These are phyloP conservation scores for Hyposoter dolosus DNA, from an alignment of 2,888 invertebrate genomes.

Conservation along the genomic window DNA sequence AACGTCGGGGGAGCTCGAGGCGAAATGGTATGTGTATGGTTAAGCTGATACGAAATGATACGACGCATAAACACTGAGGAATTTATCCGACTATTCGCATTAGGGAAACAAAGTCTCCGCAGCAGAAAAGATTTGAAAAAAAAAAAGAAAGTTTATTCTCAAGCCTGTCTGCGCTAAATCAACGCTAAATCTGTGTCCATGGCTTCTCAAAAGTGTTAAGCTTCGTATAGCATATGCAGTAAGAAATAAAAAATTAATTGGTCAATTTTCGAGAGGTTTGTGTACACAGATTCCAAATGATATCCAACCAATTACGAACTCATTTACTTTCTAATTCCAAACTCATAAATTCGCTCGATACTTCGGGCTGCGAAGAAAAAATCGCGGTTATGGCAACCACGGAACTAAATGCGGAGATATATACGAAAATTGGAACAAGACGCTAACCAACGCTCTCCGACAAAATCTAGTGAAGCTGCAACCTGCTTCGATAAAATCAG, in stretches of 20 bases:
- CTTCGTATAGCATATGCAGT: neutral
- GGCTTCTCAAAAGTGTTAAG: neutral
- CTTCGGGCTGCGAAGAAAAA: neutral
- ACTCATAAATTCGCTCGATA: neutral
- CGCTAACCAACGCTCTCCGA: neutral
- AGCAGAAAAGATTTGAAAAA: neutral
- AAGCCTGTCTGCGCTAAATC: neutral
- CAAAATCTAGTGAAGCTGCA: neutral
- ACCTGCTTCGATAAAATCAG: slow-evolving; percentile 5
- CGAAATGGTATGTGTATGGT: slow-evolving; percentile 48
- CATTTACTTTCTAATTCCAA: slow-evolving; percentile 5
- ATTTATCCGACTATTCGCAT: slow-evolving; percentile 49
- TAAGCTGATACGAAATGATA: slow-evolving; percentile 22
- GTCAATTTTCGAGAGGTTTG: slow-evolving; percentile 5
- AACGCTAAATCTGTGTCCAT: neutral
- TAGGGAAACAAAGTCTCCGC: slow-evolving; percentile 2
- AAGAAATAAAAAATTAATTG: neutral
- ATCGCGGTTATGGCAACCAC: neutral
- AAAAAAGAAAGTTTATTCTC: neutral
- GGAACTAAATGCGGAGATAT: neutral
- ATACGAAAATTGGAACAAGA: neutral
- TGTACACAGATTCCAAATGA: neutral
- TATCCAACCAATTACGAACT: neutral
- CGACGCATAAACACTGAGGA: slow-evolving; percentile 9
- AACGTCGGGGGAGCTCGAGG: slow-evolving; percentile 54